Evolutionary conservation across 2,113 vertebrate species (phyloP).

Genomic region (Acinonyx jubatus): DNA sequence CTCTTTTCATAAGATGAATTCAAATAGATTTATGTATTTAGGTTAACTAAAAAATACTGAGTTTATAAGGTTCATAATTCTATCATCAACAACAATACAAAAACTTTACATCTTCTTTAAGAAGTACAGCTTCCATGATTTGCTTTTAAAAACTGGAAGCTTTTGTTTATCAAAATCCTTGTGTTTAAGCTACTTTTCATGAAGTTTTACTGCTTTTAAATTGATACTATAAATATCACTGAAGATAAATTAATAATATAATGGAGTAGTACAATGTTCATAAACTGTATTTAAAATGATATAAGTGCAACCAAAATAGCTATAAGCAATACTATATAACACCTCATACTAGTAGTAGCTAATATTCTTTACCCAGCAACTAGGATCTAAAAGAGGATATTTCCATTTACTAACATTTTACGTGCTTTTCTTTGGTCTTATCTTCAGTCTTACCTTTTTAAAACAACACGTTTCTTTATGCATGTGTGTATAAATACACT

Average conservation of each 20-base stretch:
- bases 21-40: conserved; percentile 81
- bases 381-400: conserved; percentile 34
- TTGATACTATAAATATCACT: conserved; percentile 81
- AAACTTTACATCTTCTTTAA: conserved; percentile 54
- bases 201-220: conserved; percentile 76
- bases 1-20: conserved; percentile 78
- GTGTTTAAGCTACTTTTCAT: conserved; percentile 74
- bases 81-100: conserved; percentile 29
- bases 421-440: conserved; percentile 37
- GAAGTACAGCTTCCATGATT: conserved; percentile 50
- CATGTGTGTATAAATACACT: not conserved
- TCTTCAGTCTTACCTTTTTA: conserved; percentile 39
- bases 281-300: conserved; percentile 83
- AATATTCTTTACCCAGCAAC: conserved; percentile 55
- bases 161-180: conserved; percentile 66
- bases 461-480: not conserved
- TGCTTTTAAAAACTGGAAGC: conserved; percentile 67
- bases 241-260: conserved; percentile 78
- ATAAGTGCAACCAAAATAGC: conserved; percentile 74
- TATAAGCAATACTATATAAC: conserved; percentile 12
- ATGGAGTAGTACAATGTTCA: conserved; percentile 75
- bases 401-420: conserved; percentile 46
- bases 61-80: conserved; percentile 76
- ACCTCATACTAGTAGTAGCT: not conserved
- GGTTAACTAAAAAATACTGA: conserved; percentile 82